Evolutionary conservation across 2,797 vertebrate genomes (phyloP).

Genomic region (Phoeniculus purpureus): DNA sequence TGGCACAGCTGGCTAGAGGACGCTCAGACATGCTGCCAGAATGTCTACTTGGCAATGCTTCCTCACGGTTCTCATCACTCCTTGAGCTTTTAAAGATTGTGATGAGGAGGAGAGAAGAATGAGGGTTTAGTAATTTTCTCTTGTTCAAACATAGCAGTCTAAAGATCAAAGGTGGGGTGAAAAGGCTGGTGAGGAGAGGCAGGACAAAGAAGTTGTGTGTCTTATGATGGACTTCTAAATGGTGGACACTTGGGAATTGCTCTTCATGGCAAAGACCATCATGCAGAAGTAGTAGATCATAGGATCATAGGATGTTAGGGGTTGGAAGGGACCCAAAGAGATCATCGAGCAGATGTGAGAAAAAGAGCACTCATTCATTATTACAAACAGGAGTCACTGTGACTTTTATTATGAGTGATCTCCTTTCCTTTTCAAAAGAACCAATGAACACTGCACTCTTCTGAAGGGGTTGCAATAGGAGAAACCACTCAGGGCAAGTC

Average conservation of each 20-base stretch:
- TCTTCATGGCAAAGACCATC: background rate
- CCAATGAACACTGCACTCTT: background rate
- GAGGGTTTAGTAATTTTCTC: background rate
- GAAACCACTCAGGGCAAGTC: background rate
- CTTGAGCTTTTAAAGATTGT: background rate
- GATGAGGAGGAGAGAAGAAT: background rate
- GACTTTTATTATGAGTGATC: background rate
- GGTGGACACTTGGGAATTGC: background rate
- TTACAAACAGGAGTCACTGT: background rate
- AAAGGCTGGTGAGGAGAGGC: background rate
- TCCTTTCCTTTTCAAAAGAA: background rate
- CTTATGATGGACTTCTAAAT: background rate
- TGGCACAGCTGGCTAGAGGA: background rate
- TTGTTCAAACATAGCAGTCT: background rate
- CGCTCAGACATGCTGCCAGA: background rate
- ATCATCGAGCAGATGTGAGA: background rate
- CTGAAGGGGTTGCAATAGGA: background rate
- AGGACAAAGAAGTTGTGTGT: background rate
- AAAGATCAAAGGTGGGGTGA: constrained; percentile 2
- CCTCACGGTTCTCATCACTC: background rate
- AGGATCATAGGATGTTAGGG: too few relatives aligned
- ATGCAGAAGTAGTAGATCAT: background rate
- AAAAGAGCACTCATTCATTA: background rate
- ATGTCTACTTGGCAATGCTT: background rate
- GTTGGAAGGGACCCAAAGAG: too few relatives aligned